phyloP scores from a whole-genome alignment of 2,888 invertebrate species.

The Blastobasis lacticolella region DNA sequence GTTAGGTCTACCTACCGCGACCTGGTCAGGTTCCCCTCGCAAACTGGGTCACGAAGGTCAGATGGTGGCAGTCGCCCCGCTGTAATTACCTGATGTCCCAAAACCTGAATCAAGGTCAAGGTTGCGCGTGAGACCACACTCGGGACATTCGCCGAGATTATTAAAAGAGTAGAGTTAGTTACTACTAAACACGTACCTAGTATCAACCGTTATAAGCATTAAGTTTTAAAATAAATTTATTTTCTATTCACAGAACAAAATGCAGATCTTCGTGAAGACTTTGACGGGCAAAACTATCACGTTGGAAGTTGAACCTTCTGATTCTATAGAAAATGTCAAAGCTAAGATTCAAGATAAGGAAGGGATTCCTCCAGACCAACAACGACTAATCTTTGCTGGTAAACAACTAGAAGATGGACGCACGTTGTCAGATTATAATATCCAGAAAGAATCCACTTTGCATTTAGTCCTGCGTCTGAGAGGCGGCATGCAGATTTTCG shows the following conservation, averaged over 20 bases:
- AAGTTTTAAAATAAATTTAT: background rate
- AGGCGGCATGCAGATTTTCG: conserved; percentile 16
- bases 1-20: too few species aligned
- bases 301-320: conserved; percentile 11
- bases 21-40: too few species aligned
- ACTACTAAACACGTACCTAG: background rate
- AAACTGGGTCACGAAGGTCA: too few species aligned
- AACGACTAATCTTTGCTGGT: conserved; percentile 16
- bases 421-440: conserved; percentile 16
- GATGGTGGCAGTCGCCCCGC: too few species aligned
- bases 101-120: too few species aligned
- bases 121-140: background rate
- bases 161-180: background rate
- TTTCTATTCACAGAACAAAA: conserved; percentile 28
- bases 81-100: too few species aligned
- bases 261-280: conserved; percentile 31
- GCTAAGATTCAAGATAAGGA: conserved; percentile 17
- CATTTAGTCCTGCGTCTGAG: conserved; percentile 14
- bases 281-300: conserved; percentile 13
- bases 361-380: conserved; percentile 16
- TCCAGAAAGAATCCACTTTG: conserved; percentile 15
- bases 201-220: background rate
- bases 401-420: conserved; percentile 16
- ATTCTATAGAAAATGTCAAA: conserved; percentile 16
- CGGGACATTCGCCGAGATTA: background rate